These are phyloP conservation scores for Peromyscus polionotus DNA, from an alignment of 2,113 vertebrate species.

Conservation along the genomic window DNA sequence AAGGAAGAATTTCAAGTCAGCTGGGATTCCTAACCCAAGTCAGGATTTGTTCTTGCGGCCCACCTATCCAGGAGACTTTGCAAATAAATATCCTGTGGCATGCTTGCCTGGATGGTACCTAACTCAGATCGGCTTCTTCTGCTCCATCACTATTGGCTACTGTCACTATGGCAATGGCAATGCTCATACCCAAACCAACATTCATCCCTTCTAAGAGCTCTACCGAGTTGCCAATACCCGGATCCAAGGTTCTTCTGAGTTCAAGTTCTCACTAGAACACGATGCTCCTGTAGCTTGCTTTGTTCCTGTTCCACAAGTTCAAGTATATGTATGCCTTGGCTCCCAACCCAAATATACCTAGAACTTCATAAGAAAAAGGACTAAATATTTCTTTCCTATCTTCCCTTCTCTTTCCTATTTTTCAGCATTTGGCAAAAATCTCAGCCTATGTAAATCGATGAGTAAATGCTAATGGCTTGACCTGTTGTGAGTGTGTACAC, in stretches of 20 bases:
- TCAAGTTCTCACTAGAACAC: background rate
- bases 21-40: background rate
- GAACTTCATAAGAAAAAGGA: conserved; percentile 21
- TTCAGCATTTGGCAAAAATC: conserved; percentile 13
- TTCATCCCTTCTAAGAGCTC: background rate
- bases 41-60: background rate
- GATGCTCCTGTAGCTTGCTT: background rate
- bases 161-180: background rate
- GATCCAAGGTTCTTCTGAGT: background rate
- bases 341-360: background rate
- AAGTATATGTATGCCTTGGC: background rate
- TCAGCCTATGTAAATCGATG: background rate
- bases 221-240: background rate
- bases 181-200: background rate
- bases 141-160: background rate
- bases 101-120: background rate
- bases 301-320: conserved; percentile 9
- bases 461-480: conserved; percentile 11
- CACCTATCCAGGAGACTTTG: background rate
- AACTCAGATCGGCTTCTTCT: background rate
- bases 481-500: background rate
- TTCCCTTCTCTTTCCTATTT: background rate
- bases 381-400: background rate
- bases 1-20: background rate
- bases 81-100: background rate